phyloP scores from a whole-genome alignment of 2,888 invertebrate genomes.

The Apotomis turbidana region DNA sequence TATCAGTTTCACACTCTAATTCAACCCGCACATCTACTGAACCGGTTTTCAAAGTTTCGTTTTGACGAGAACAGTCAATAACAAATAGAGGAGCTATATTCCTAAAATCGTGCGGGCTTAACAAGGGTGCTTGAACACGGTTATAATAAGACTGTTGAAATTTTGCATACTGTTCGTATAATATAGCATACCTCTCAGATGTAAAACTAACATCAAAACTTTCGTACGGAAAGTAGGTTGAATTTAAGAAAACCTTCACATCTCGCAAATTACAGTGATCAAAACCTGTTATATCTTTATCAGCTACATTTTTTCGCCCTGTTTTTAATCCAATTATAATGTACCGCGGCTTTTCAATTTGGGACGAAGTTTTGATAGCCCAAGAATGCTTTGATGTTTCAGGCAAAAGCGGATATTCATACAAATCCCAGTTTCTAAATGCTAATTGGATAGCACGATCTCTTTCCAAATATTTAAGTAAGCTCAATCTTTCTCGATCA shows the following conservation, averaged over 20 bases:
- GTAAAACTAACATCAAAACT: constrained; percentile 11
- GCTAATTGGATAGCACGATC: constrained; percentile 50
- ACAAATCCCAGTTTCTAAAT: constrained; percentile 60
- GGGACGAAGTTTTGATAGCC: constrained; percentile 54
- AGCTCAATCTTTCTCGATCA: neutral
- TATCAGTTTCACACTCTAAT: neutral
- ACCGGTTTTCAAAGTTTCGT: neutral
- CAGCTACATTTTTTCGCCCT: neutral
- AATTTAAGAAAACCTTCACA: constrained; percentile 17
- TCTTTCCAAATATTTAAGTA: constrained; percentile 44
- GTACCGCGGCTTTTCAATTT: constrained; percentile 59
- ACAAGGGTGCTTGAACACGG: neutral
- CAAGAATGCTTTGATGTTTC: constrained; percentile 52
- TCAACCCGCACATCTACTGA: constrained; percentile 4
- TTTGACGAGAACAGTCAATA: neutral
- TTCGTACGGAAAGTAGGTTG: constrained; percentile 15
- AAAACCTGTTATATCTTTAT: neutral
- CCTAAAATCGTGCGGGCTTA: constrained; percentile 9
- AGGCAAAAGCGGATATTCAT: constrained; percentile 57
- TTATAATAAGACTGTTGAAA: neutral
- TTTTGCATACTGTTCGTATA: constrained; percentile 8
- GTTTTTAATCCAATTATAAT: constrained; percentile 47
- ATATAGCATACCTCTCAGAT: neutral
- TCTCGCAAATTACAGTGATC: constrained; percentile 20
- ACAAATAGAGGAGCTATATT: constrained; percentile 1